Base-by-base conservation (phyloP, 1,140 invertebrate species). In the Drosophila ogumai region DNA sequence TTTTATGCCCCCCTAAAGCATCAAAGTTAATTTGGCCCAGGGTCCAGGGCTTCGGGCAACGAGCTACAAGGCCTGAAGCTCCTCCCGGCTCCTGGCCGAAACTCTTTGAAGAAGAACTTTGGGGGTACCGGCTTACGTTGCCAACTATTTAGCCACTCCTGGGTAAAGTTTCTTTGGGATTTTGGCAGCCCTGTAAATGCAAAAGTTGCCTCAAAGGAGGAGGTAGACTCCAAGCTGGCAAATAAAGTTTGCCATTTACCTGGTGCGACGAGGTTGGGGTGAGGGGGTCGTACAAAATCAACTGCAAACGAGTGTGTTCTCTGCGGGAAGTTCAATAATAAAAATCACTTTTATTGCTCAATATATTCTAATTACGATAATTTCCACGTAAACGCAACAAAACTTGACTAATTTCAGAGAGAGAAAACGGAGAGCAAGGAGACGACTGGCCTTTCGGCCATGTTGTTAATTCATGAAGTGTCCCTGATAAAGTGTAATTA, bases 261-360 rank as follows among this genome's bases (percentile, higher is more conserved):
- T 59, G 68, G 43, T 6, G 13, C 31, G 22, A 31, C 31, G 31
- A 32, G 1, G 43, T 10, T 22, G 43, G 13, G 36, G 22, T 22
- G 22, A 22, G 13, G 5, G 12, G 19, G 32, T 32, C 9, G 19
- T 3, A 28, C 25, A 41, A 72, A 72, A 72, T 72, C 67, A 72
- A 71, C 52, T 59, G 66, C 66, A 22, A 59, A 72, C 66, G 52
- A 72, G 61, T 47, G 61, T 67, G 40, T 52, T 44, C 67, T 46
- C 22, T 32, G 46, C 22, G 54, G 52, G 22, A 73, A 73, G 73
- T 81, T 81, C 68, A 85, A 85, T 85, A 85, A 85, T 88, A 88
- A 88, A 88, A 88, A 88, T 90, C 84, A 88, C 77, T 90, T 88
- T 88, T 88, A 88, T 88, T 88, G 85, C 84, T 88, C 84, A 88